A percentile compares a stretch with the other conserved stretches of the same genome.
phyloP scores from a whole-genome alignment of 2,797 vertebrate species.

The Helostoma temminkii region DNA sequence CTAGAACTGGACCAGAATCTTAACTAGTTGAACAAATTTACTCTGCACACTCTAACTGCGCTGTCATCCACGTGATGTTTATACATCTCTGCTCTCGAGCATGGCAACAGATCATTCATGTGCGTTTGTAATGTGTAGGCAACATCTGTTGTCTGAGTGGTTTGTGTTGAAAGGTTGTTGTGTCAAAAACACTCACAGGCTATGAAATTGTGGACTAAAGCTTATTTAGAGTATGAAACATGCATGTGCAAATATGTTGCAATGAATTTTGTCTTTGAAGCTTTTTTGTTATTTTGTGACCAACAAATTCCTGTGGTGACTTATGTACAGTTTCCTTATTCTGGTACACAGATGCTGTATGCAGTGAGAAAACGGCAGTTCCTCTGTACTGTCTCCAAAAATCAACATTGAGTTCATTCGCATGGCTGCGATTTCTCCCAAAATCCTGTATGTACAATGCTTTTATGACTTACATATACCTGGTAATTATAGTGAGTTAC shows the following conservation, averaged over 20 bases:
- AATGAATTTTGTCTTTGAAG: background rate
- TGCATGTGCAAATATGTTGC: conserved; percentile 21
- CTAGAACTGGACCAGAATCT: background rate
- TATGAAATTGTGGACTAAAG: conserved; percentile 6
- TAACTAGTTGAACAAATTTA: background rate
- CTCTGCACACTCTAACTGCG: background rate
- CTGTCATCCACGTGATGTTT: background rate
- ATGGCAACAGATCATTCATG: background rate
- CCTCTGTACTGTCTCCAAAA: conserved; percentile 13
- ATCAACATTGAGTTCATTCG: background rate
- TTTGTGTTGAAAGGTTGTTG: background rate
- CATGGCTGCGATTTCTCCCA: background rate
- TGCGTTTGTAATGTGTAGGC: background rate
- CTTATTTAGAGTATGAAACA: conserved; percentile 16
- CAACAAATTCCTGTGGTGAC: background rate
- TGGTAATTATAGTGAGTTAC: background rate
- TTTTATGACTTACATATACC: conserved; percentile 12
- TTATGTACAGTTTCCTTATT: background rate
- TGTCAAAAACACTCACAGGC: background rate
- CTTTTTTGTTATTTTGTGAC: conserved; percentile 5
- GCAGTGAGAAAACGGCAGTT: conserved; percentile 5
- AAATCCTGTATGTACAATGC: conserved; percentile 1
- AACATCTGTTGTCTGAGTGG: too few species aligned
- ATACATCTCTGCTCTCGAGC: conserved; percentile 1
- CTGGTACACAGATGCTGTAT: background rate